Evolutionary conservation across 2,888 invertebrate genomes (phyloP), one percentile per base, ranked within the genome.

Genomic region (Chouioia cunea): DNA sequence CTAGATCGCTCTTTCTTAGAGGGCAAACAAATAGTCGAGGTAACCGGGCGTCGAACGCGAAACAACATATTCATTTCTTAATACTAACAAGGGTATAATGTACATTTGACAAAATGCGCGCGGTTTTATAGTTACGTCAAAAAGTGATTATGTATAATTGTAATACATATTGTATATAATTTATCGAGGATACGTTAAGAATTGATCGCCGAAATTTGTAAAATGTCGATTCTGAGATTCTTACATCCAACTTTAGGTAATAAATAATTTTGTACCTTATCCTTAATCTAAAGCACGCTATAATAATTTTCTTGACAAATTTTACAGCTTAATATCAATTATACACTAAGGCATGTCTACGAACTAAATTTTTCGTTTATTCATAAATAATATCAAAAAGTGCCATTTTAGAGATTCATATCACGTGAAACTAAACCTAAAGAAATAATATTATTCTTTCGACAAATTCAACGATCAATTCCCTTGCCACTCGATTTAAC

Each of bases 21-120:
- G 36, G 18, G 64, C 16, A 23, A 62, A 60, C 15, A 36, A 36
- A 65, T 6, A 65, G 6, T 36, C 14, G 52, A 65, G 48, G 36
- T 12, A 52, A 46, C 58, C 59, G 59, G 62, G 57, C 44, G 48
- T 16, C 44, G 44, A 57, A 46, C 57, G 58, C 46, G 47, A 74
- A 74, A 74, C 76, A 76, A 78, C 72, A 68, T 70, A 76, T 77
- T 71, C 71, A 74, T 73, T 47, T 75, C 77, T 76, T 76, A 78
- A 75, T 57, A 73, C 74, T 79, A 79, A 77, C 74, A 76, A 76
- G 75, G 56, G 54, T 76, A 36, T 10, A 80, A 78, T 78, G 76
- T 80, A 80, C 77, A 80, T 75, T 77, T 65, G 78, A 77, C 74
- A 71, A 70, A 76, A 72, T 36, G 36, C 75, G 74, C 73, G 77